Evolutionary conservation across 2,797 vertebrate species (phyloP).

Genomic region (Silurus lanzhouensis): DNA sequence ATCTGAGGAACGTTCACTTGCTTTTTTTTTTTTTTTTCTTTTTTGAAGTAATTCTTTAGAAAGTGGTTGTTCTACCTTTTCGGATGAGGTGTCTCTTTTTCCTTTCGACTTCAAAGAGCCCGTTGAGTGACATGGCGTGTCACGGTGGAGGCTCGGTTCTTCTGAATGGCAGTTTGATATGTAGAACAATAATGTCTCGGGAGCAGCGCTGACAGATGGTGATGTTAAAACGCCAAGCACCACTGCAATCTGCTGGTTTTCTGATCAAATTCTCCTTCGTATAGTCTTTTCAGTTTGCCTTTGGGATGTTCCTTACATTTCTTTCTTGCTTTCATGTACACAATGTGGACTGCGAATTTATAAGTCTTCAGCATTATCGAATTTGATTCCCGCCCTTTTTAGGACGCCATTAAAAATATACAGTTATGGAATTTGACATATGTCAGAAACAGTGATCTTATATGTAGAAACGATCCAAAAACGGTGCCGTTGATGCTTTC

Average conservation of each 20-base stretch:
- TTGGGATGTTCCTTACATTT: not conserved
- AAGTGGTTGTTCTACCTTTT: not conserved
- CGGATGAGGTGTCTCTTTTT: not conserved
- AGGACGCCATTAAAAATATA: not conserved
- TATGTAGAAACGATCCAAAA: too few relatives aligned
- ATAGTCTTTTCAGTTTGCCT: not conserved
- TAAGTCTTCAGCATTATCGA: too few relatives aligned
- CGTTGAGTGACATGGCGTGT: not conserved
- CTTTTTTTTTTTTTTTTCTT: too few relatives aligned
- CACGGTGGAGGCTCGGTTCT: not conserved
- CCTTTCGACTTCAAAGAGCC: not conserved
- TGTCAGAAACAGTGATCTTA: too few relatives aligned
- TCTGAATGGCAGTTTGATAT: not conserved
- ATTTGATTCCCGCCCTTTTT: too few relatives aligned
- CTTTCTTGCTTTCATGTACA: not conserved
- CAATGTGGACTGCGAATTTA: not conserved
- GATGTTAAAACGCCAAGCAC: not conserved
- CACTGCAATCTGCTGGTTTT: not conserved
- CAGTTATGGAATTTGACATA: too few relatives aligned
- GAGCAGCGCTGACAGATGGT: not conserved
- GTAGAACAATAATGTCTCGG: not conserved
- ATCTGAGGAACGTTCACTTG: too few relatives aligned
- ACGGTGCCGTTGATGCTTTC: not conserved
- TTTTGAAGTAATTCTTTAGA: not conserved
- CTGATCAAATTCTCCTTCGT: not conserved